Conservation (phyloP, 2,888 invertebrate genomes). For the Apodemia duryi region DNA sequence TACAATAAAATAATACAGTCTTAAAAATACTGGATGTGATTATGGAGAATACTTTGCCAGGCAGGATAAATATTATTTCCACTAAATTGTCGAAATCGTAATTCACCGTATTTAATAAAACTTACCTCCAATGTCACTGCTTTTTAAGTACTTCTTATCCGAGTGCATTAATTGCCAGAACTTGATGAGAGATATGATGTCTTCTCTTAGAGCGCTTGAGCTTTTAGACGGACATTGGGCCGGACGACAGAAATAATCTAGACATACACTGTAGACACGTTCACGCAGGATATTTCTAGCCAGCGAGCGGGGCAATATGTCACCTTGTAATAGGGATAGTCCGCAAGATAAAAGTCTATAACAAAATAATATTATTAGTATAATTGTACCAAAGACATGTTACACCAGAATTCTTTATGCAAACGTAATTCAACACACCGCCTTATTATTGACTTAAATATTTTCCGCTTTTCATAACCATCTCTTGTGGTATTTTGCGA, state of each 20-base stretch:
- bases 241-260: slow-evolving; percentile 97
- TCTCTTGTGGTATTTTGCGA: too few species aligned
- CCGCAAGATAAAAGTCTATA: slow-evolving; percentile 92
- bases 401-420: too few species aligned
- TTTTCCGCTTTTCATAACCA: too few species aligned
- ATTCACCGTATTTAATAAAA: slow-evolving; percentile 12
- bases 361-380: background rate
- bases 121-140: slow-evolving; percentile 88
- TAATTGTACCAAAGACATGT: too few species aligned
- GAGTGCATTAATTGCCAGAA: slow-evolving; percentile 98
- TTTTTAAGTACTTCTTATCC: slow-evolving; percentile 94
- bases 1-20: too few species aligned
- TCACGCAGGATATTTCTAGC: slow-evolving; percentile 96
- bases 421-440: too few species aligned
- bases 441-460: too few species aligned
- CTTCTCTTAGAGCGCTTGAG: slow-evolving; percentile 89
- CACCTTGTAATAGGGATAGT: slow-evolving; percentile 94
- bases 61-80: too few species aligned
- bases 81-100: too few species aligned
- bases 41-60: too few species aligned
- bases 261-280: slow-evolving; percentile 94
- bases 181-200: slow-evolving; percentile 91
- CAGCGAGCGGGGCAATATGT: slow-evolving; percentile 90
- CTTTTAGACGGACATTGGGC: slow-evolving; percentile 93
- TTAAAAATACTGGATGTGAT: too few species aligned